Base-by-base conservation (phyloP, 2,113 vertebrate genomes). In the Cyanistes caeruleus region DNA sequence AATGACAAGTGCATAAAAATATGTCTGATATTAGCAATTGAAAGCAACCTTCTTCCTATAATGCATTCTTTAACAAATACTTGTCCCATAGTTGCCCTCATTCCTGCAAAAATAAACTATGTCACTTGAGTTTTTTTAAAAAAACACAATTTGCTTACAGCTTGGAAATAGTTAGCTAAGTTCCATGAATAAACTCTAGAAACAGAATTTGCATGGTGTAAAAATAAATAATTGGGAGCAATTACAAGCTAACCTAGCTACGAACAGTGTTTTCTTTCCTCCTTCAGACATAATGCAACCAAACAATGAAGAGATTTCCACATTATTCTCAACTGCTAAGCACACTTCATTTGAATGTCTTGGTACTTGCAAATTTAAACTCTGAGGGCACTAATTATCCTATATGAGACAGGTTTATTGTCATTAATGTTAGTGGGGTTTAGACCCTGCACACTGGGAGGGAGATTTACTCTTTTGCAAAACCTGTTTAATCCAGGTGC, bases 151-250 rank as follows among this genome's bases (percentile, higher is more conserved):
- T 89, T 88, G 46, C 79, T 55, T 85, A 90, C 96, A 97, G 79
- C 79, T 93, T 95, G 80, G 93, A 97, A 97, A 94, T 83, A 94
- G 85, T 60, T 80, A 81, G 67, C 30, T 91, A 94, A 77, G 53
- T 72, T 94, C 60, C 31, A 69, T 89, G 60, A 95, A 93, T 83
- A 90, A 96, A 95, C 41, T 67, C 90, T 90, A 89, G 89, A 97
- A 97, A 94, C 83, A 96, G 74, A 97, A 97, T 96, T 95, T 96
- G 81, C 91, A 97, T 68, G 56, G 41, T 79, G 86, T 63, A 94
- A 97, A 95, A 93, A 69, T 82, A 96, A 97, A 95, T 92, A 95
- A 96, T 95, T 95, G 91, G 59, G 74, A 91, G 89, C 89, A 96
- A 96, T 95, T 91, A 95, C 60, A 97, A 91, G 72, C 60, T 87